These are phyloP conservation scores for Oryctolagus cuniculus DNA, from an alignment of 2,113 vertebrate genomes.

Conservation along the genomic window mOryCun1.1 NC_091438.1:74638501-74639000, in stretches of 20 bases:
- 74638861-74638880: constrained; percentile 35
- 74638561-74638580: background rate
- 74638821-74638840: constrained; percentile 18
- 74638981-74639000: constrained; percentile 38
- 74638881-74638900: background rate
- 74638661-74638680: constrained; percentile 63
- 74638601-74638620: background rate
- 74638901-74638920: background rate
- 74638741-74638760: constrained; percentile 72
- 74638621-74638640: background rate
- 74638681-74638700: constrained; percentile 64
- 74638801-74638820: background rate
- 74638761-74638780: constrained; percentile 57
- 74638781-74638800: constrained; percentile 8
- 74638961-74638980: background rate
- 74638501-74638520: background rate
- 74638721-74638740: constrained; percentile 56
- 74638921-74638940: background rate
- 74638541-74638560: background rate
- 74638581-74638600: background rate
- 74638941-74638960: rapidly evolving
- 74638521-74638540: background rate
- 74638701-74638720: constrained; percentile 57
- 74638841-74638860: background rate
- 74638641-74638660: background rate